Evolutionary conservation across 2,888 invertebrate species (phyloP).

Genomic region (Perizoma affinitatum): DNA sequence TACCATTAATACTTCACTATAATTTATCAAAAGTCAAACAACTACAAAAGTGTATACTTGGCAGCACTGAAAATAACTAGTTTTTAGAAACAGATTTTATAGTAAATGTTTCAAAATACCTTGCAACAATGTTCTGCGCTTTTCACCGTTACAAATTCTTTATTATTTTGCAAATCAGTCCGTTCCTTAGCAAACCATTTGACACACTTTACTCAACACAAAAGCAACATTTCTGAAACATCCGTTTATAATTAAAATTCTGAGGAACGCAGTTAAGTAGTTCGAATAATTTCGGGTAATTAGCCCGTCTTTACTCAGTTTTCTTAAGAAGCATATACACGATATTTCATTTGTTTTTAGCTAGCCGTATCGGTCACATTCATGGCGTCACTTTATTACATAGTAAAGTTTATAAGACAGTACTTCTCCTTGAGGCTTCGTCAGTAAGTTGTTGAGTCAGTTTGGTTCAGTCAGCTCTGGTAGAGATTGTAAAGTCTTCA

Average conservation of each 20-base stretch:
- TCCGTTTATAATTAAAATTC: constrained; percentile 22
- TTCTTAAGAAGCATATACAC: no score
- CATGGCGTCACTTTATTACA: no score
- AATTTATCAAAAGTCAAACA: background rate
- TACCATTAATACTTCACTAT: background rate
- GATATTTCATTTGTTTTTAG: no score
- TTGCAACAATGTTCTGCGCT: constrained; percentile 14
- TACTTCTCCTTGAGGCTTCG: no score
- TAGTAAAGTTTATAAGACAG: no score
- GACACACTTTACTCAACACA: constrained; percentile 16
- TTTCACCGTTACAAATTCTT: constrained; percentile 14
- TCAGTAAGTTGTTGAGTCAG: no score
- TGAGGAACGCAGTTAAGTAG: constrained; percentile 4
- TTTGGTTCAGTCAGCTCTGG: no score
- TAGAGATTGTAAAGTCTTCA: no score
- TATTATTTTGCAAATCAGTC: constrained; percentile 23
- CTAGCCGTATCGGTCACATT: no score
- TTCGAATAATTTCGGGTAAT: constrained; percentile 35
- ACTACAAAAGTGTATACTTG: background rate
- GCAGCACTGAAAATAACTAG: constrained; percentile 1
- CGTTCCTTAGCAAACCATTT: constrained; percentile 18
- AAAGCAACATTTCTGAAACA: constrained; percentile 17
- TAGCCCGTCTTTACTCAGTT: no score
- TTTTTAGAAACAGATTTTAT: constrained; percentile 12
- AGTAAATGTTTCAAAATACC: constrained; percentile 16